A percentile compares a stretch with the other conserved stretches of the same genome.
Conservation (phyloP, 2,797 vertebrate genomes). For the Eurystomus glaucurus region DNA sequence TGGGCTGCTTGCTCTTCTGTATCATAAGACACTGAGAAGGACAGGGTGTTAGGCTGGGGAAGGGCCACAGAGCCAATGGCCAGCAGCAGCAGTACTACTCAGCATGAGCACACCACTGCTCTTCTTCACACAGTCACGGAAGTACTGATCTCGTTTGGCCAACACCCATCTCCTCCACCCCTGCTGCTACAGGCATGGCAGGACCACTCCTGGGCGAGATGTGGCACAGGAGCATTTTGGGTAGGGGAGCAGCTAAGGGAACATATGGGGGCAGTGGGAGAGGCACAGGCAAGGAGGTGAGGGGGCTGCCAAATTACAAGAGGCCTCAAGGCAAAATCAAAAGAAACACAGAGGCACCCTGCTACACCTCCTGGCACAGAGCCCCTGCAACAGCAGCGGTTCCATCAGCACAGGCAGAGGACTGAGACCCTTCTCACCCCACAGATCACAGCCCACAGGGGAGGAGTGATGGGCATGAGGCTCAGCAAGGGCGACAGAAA, state of each 20-base stretch:
- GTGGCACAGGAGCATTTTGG: fast-evolving
- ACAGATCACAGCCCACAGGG: fast-evolving
- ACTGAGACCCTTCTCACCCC: neutral
- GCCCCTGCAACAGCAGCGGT: fast-evolving
- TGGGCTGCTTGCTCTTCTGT: neutral
- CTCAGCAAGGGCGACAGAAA: neutral
- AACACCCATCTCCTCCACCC: neutral
- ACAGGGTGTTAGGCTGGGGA: neutral
- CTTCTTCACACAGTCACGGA: neutral
- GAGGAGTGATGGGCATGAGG: fast-evolving
- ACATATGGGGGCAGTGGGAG: fast-evolving
- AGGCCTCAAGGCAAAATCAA: neutral
- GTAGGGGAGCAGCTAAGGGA: neutral
- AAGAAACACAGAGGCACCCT: neutral
- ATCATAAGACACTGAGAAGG: fast-evolving
- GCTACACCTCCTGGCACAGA: neutral
- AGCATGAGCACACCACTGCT: neutral
- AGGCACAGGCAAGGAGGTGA: neutral
- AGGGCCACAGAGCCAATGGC: neutral
- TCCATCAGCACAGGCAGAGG: neutral
- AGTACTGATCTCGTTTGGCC: neutral
- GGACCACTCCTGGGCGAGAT: neutral
- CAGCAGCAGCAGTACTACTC: neutral
- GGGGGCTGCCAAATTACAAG: neutral
- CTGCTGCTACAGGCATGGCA: fast-evolving